Evolutionary conservation across 2,797 vertebrate species (phyloP), one percentile per base, ranked within the genome.

Genomic region (Cirrhinus molitorella): DNA sequence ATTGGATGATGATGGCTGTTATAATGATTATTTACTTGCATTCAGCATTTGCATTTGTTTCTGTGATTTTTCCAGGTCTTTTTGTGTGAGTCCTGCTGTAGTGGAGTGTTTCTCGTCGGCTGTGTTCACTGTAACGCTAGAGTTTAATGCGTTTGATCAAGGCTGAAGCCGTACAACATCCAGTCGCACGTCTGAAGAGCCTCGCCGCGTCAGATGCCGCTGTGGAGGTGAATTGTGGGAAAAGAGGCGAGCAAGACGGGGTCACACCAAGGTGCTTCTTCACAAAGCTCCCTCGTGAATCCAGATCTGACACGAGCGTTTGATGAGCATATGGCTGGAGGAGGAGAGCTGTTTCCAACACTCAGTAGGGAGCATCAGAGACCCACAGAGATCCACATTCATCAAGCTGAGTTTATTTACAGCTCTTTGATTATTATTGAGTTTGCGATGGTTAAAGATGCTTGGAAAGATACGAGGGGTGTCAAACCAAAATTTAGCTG

Each of bases 221-320:
- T 49, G 80, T 70, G 83, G n/a, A 72, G 85, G 85, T 82, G 79
- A 90, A 91, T 89, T 90, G 88, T 88, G 87, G 87, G 82, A 73
- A 85, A 78, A 73, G 40, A 80, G 80, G 79, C 72, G 85, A 84
- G 88, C 78, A 82, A 87, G 89, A 89, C 77, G 79, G 85, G 89
- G 76, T 85, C 83, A 88, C 87, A 88, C 78, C 47, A 71, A 77
- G 72, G 63, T 81, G 59, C 86, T 80, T 78, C 79, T 81, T 78
- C 86, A 47, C 13, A 84, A 71, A 86, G 79, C 23, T 45, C 82
- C 23, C 59, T 40, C 79, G 63, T 84, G 88, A 88, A 90, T 87
- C 87, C 90, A 90, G 91, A 85, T 78, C 57, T 72, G 72, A 77
- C 84, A 92, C 93, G 91, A 92, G 89, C 88, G 92, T 93, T 89